Percentiles rank a stretch among this genome's conserved stretches.
These are phyloP conservation scores for Campoletis sonorensis DNA, from an alignment of 1,140 invertebrate genomes.

Conservation along the genomic window DNA sequence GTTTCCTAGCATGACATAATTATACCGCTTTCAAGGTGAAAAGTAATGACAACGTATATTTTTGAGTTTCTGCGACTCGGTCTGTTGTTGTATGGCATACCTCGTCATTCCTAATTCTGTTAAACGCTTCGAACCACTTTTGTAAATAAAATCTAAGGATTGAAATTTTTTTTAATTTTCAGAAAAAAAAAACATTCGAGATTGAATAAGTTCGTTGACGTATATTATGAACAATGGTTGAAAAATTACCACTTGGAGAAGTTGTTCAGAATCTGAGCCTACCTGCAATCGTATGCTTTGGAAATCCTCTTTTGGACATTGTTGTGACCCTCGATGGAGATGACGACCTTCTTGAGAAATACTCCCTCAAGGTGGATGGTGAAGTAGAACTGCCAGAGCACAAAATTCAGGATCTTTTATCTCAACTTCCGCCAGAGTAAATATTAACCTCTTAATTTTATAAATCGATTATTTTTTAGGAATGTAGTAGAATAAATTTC, in stretches of 20 bases:
- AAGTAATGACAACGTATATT: too few species aligned
- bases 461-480: too few species aligned
- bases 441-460: constrained; percentile 33
- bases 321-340: constrained; percentile 75
- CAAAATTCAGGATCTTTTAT: constrained; percentile 66
- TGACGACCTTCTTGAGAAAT: constrained; percentile 78
- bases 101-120: too few species aligned
- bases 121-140: neutral
- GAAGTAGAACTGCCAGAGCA: constrained; percentile 74
- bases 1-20: too few species aligned
- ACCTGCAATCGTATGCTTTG: constrained; percentile 75
- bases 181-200: neutral
- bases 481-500: too few species aligned
- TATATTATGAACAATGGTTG: constrained; percentile 57
- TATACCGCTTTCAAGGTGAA: too few species aligned
- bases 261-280: constrained; percentile 51
- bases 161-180: neutral
- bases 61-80: too few species aligned
- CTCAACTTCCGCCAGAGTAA: constrained; percentile 65
- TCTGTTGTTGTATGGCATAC: too few species aligned
- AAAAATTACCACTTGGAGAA: constrained; percentile 55
- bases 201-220: neutral
- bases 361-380: constrained; percentile 75
- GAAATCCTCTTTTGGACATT: constrained; percentile 83
- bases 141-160: neutral